Evolutionary conservation across 2,888 invertebrate species (phyloP), one percentile per base, ranked within the genome.

Genomic region (Crematogaster levior): DNA sequence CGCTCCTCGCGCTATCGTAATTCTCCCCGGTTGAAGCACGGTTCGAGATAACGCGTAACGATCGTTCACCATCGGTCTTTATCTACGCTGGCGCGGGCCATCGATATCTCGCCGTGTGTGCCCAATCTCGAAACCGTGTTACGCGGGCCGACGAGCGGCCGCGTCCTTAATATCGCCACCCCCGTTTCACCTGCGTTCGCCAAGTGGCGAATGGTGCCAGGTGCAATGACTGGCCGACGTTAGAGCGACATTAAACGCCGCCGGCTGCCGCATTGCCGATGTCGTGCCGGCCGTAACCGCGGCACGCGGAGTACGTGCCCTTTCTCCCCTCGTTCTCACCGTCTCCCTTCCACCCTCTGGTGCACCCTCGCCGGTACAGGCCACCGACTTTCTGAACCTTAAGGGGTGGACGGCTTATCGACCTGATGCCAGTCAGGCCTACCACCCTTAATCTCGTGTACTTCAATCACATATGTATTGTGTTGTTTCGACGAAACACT

Each of bases 351-450:
- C n/a, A 40, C 3, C 30, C 48, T n/a, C n/a, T 51, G 80, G 82
- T 84, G 79, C 86, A 84, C 86, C 84, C 81, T 86, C 85, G 73
- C 27, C 48, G 51, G 37, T 34, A 70, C 70, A 85, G 84, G 77
- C 89, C 86, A 82, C 87, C 80, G 74, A 63, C 83, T 85, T 82
- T 86, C 88, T 86, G 63, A 58, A 66, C 66, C 65, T 81, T 82
- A 83, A 87, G 90, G 89, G 92, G 91, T 92, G 87, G 91, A 92
- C 91, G 93, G 92, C 92, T 93, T 93, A 93, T 93, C 92, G 93
- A 93, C 93, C 93, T 92, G 91, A 84, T 88, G 84, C 89, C 81
- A 86, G 87, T 86, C 85, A 88, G 86, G 87, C 85, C 87, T 88
- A 89, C 89, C 87, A 87, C 85, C 88, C 85, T 85, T 75, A 51